Evolutionary conservation across 1,140 invertebrate genomes (phyloP), one percentile per base, ranked within the genome.

Genomic region (Dendroctonus valens): DNA sequence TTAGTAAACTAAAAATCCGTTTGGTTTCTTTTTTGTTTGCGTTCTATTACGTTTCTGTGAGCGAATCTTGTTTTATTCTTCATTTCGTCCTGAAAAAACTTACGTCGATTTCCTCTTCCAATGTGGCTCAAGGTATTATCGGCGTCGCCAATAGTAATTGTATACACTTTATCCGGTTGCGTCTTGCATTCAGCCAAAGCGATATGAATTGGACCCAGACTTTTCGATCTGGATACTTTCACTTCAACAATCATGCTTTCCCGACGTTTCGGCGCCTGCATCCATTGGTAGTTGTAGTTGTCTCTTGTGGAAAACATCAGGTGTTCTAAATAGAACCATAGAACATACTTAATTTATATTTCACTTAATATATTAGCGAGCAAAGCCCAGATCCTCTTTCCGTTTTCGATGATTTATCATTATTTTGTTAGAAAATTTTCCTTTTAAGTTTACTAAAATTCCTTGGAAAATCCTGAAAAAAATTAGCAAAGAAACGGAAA

Each of bases 231-330:
- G 37, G 79, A 78, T 2, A 82, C 77, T 52, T 80, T 76, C 6
- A 86, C 75, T 72, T 86, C 84, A 49, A 87, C 77, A 6, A 86
- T 83, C 0, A 86, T 72, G 0, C 82, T 83, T 41, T 84, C 83
- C 50, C 82, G 74, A 69, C 85, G 86, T 9, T 84, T 73, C 0
- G 86, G 85, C 0, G 86, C 84, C 3, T 81, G 74, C 42, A 87
- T 81, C 81, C 84, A 86, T 70, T 86, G 83, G 77, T 83, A 86
- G 41, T 82, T 81, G 78, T 82, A 86, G 3, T 83, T 84, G n/a
- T 83, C 81, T 38, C 80, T 76, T 0, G 84, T 83, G 0, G 85
- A 86, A 12, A 86, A 83, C n/a, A 85, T 79, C 15, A 86, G 76
- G 73, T 86, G 84, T 75, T 87, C 85, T 87, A 78, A 7, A 59